Percentiles rank a stretch among this genome's conserved stretches.
Conservation (phyloP, 2,888 invertebrate species). For the Trichopria drosophilae region DNA sequence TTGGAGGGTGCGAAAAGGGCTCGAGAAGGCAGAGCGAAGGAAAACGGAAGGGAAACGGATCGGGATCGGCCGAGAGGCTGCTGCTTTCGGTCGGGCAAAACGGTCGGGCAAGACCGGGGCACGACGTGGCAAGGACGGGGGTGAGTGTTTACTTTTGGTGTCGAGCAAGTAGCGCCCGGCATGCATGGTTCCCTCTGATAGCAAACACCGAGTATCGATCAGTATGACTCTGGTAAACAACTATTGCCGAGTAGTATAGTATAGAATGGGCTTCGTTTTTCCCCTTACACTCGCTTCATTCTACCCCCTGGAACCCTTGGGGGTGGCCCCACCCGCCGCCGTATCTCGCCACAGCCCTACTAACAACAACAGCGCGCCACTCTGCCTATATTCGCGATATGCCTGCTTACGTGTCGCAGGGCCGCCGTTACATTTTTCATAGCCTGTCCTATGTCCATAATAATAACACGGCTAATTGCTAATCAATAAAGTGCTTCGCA, state of each 20-base stretch:
- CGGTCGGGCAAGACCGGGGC: conserved; percentile 36
- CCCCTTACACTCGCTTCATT: conserved; percentile 35
- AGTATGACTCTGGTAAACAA: conserved; percentile 58
- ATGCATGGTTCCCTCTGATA: conserved; percentile 55
- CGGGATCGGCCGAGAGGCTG: too few species aligned
- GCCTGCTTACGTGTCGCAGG: conserved; percentile 49
- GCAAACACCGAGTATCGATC: conserved; percentile 58
- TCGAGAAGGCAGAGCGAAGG: too few species aligned
- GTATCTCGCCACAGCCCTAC: too few species aligned
- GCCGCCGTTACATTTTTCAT: too few species aligned
- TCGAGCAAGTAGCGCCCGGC: conserved; percentile 54
- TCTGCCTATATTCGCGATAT: conserved; percentile 47
- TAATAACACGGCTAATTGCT: too few species aligned
- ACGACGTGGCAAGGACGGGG: conserved; percentile 41
- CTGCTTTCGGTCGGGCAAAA: too few species aligned
- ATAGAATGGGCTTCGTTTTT: conserved; percentile 47
- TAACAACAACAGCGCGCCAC: conserved; percentile 41
- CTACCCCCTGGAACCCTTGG: too few species aligned
- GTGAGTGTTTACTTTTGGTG: conserved; percentile 55
- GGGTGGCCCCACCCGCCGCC: too few species aligned
- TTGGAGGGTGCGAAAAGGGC: too few species aligned
- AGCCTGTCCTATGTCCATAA: too few species aligned
- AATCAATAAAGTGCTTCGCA: too few species aligned
- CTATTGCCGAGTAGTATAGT: conserved; percentile 54
- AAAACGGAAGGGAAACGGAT: too few species aligned